phyloP scores from a whole-genome alignment of 2,888 invertebrate species.

The Romanomermis culicivorax region DNA sequence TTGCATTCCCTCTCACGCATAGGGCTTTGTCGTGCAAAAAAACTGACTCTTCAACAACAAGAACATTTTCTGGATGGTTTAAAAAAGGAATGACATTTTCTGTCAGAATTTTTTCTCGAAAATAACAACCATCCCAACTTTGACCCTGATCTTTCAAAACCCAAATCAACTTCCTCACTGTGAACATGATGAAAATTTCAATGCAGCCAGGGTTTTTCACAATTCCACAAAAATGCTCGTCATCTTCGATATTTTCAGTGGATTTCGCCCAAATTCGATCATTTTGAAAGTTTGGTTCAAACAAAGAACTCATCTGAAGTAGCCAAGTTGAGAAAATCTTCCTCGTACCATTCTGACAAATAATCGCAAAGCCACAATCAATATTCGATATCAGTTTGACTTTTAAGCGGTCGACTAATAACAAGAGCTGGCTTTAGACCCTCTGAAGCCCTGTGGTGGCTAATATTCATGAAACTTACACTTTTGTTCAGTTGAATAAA shows the following conservation, averaged over 20 bases:
- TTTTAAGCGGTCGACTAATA: background rate
- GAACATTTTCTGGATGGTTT: background rate
- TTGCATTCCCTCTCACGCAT: background rate
- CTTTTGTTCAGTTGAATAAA: background rate
- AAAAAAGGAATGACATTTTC: background rate
- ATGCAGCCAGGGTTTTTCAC: background rate
- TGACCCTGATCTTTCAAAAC: background rate
- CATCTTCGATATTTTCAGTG: background rate
- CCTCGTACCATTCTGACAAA: background rate
- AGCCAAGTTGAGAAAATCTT: background rate
- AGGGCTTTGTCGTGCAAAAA: conserved; percentile 5
- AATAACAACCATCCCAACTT: background rate
- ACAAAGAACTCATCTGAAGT: background rate
- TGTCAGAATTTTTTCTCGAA: background rate
- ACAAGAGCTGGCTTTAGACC: background rate
- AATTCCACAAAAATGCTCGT: background rate
- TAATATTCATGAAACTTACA: background rate
- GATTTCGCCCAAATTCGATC: background rate
- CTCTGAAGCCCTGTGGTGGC: background rate
- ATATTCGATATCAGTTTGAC: background rate
- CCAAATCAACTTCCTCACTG: background rate
- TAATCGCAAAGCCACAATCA: background rate
- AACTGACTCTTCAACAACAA: background rate
- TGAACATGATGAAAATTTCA: conserved; percentile 1
- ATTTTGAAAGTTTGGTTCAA: background rate